A percentile compares a stretch with the other conserved stretches of the same genome.
phyloP scores from a whole-genome alignment of 2,113 vertebrate genomes.

The Struthio camelus region DNA sequence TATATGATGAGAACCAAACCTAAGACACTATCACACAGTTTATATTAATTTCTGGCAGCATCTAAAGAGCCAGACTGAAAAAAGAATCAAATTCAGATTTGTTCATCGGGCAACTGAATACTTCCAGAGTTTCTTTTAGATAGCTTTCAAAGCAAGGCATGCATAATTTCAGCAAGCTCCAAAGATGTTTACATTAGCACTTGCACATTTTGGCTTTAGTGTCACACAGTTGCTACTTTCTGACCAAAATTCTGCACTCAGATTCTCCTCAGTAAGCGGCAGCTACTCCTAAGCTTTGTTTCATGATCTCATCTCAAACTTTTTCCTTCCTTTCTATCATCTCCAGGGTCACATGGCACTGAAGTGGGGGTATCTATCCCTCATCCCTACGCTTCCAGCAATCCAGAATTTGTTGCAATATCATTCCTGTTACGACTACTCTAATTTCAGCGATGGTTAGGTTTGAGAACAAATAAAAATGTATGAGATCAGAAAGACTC shows the following conservation, averaged over 20 bases:
- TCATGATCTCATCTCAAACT: not conserved
- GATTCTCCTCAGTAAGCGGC: not conserved
- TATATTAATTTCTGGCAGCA: not conserved
- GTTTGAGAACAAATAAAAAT: not conserved
- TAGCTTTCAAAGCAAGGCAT: not conserved
- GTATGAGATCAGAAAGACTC: not conserved
- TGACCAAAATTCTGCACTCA: not conserved
- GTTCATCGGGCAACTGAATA: not conserved
- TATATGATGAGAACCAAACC: not conserved
- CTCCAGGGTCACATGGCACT: not conserved
- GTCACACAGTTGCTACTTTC: not conserved
- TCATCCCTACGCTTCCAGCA: not conserved
- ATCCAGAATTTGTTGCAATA: not conserved
- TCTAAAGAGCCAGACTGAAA: not conserved
- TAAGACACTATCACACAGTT: not conserved
- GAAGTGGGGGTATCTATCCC: not conserved
- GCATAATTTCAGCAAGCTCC: not conserved
- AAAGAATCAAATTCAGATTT: constrained; percentile 17
- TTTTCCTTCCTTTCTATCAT: not conserved
- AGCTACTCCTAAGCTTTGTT: not conserved
- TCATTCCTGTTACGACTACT: too few relatives aligned
- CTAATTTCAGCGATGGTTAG: not conserved
- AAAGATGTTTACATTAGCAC: not conserved
- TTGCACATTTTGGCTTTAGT: not conserved
- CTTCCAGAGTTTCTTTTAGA: not conserved